Base-by-base conservation (phyloP, 2,113 vertebrate species). In the Peromyscus polionotus region DNA sequence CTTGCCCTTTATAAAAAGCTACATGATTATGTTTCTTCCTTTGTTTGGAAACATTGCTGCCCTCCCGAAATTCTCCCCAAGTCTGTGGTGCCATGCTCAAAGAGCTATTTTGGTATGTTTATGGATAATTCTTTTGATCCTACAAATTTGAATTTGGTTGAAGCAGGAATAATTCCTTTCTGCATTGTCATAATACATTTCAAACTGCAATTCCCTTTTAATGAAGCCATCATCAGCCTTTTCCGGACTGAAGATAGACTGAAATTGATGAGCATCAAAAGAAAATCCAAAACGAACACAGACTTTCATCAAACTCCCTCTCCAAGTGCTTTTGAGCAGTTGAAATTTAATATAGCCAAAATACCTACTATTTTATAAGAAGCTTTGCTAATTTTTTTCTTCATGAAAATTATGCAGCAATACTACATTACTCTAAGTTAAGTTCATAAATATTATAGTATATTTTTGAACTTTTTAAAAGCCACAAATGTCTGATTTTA, bases 401-500 rank as follows among this genome's bases (percentile, higher is more conserved):
- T 13, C 63, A 22, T 89, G 42, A 93, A 94, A 95, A 95, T 61
- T 45, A 45, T 22, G 67, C 45, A 45, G 63, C 63, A 14, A n/a
- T 45, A 70, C 19, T 67, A 26, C 22, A 85, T 5, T 51, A 10
- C 36, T 87, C 54, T n/a, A 76, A 39, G 28, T 68, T 59, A 76
- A 72, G 51, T 36, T 14, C 9, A 80, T 93, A 11, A 85, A 8
- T 45, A 68, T 77, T 45, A 61, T 33, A 17, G 17, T 36, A 75
- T 31, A 11, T 76, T 63, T 28, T 75, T 76, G 65, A 76, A 65
- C 42, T 14, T 83, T 67, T 61, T 28, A 70, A 80, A 85, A 68
- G 68, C 85, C 80, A 93, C n/a, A 93, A 96, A 89, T 72, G 28
- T 83, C 93, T 90, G 61, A 68, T 77, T 95, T 96, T 51, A 59